These are phyloP conservation scores for Trichonephila inaurata DNA, from an alignment of 1,140 invertebrate genomes.

Conservation along the genomic window DNA sequence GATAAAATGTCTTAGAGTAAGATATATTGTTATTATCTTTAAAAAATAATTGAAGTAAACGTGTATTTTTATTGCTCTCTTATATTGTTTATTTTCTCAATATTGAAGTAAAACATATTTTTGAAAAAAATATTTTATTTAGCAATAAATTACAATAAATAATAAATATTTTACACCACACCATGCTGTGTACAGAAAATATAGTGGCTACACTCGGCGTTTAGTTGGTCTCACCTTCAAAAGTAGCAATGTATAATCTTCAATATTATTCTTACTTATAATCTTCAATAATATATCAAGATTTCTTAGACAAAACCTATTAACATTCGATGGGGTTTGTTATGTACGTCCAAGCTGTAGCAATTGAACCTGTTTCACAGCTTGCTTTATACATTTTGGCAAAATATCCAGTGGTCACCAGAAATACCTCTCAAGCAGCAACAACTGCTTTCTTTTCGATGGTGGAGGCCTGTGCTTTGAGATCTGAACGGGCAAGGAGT, in stretches of 20 bases:
- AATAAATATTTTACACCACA: constrained; percentile 9
- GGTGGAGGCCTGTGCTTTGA: neutral
- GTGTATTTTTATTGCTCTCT: neutral
- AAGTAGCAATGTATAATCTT: neutral
- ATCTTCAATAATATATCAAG: neutral
- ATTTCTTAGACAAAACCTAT: neutral
- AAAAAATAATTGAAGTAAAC: too few species aligned
- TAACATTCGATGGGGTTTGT: neutral
- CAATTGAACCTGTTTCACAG: neutral
- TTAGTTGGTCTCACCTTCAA: neutral
- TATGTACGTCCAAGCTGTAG: neutral
- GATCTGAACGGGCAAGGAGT: neutral
- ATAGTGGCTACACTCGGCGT: neutral
- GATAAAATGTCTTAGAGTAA: too few species aligned
- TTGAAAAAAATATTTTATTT: neutral
- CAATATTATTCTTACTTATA: neutral
- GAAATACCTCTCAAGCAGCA: neutral
- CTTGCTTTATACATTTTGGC: neutral
- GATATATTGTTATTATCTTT: too few species aligned
- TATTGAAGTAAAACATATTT: neutral
- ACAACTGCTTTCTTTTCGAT: neutral
- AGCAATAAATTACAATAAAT: neutral
- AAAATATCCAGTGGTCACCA: neutral
- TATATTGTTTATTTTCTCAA: neutral
- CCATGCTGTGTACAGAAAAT: neutral